phyloP scores from a whole-genome alignment of 2,113 vertebrate species.

The Gambusia affinis region DNA sequence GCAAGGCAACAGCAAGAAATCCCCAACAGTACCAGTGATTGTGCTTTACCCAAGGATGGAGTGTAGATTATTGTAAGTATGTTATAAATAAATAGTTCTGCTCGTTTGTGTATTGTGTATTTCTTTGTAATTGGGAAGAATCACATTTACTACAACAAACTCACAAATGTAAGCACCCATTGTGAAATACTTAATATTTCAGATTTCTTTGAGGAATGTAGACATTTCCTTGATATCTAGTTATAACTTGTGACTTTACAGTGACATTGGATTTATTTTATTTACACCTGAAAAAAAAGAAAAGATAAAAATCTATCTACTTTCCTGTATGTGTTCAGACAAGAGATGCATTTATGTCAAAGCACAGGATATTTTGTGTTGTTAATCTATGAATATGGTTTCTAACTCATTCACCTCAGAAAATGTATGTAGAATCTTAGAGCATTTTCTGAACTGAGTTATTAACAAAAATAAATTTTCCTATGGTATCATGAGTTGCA shows the following conservation, averaged over 20 bases:
- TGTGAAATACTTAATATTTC: not conserved
- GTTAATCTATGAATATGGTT: too few species aligned
- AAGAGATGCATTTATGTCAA: too few species aligned
- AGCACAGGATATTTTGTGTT: too few species aligned
- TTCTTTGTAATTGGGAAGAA: not conserved
- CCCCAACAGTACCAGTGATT: not conserved
- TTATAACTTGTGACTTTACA: not conserved
- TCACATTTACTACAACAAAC: not conserved
- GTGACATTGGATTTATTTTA: not conserved
- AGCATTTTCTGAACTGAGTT: too few species aligned
- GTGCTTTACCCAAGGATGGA: not conserved
- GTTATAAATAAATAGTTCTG: slow-evolving; percentile 10
- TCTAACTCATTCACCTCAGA: too few species aligned
- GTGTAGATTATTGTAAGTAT: too few species aligned
- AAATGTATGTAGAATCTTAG: too few species aligned
- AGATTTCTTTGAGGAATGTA: not conserved
- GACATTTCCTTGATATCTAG: not conserved
- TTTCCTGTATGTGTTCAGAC: too few species aligned
- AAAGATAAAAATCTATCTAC: not conserved
- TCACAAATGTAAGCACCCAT: too few species aligned
- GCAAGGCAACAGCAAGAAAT: slow-evolving; percentile 22
- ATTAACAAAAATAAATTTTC: too few species aligned
- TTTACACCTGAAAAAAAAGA: not conserved
- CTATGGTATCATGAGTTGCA: too few species aligned
- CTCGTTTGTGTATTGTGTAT: not conserved